A percentile compares a stretch with the other conserved stretches of the same genome.
Conservation (phyloP, 2,797 vertebrate genomes). For the Platalea minor region DNA sequence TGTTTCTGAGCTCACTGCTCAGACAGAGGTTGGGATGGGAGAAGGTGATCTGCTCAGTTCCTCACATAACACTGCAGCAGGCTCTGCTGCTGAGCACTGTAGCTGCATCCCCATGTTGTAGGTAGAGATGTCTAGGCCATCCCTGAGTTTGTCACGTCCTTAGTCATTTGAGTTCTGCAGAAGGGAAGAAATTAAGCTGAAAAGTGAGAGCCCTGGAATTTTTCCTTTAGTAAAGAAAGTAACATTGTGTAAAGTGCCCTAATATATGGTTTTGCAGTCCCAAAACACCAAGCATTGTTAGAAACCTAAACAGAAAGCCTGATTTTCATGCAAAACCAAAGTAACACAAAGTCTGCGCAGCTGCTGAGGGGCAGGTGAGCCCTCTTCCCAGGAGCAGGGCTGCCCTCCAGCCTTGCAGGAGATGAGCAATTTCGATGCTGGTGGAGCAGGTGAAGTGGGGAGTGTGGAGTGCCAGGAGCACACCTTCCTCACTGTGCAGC, state of each 20-base stretch:
- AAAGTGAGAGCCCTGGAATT: neutral
- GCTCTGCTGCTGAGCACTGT: neutral
- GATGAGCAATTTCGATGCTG: fast-evolving
- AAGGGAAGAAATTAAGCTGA: neutral
- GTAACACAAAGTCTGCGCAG: neutral
- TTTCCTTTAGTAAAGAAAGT: neutral
- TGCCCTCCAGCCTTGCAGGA: neutral
- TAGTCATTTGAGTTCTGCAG: neutral
- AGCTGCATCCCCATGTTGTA: neutral
- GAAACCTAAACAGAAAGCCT: neutral
- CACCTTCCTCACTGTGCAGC: neutral
- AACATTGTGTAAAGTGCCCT: neutral
- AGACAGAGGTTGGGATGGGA: neutral
- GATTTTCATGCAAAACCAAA: neutral
- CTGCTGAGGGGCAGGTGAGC: neutral
- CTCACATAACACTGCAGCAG: neutral
- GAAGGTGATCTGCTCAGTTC: neutral
- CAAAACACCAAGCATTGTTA: neutral
- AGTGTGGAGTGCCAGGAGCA: neutral
- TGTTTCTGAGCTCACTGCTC: neutral
- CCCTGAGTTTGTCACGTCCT: neutral
- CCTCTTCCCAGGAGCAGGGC: neutral
- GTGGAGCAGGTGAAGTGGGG: neutral
- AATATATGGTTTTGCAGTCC: neutral
- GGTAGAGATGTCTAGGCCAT: neutral